A percentile compares a stretch with the other conserved stretches of the same genome.
Conservation (phyloP, 2,888 invertebrate genomes). For the Andrena praecox region DNA sequence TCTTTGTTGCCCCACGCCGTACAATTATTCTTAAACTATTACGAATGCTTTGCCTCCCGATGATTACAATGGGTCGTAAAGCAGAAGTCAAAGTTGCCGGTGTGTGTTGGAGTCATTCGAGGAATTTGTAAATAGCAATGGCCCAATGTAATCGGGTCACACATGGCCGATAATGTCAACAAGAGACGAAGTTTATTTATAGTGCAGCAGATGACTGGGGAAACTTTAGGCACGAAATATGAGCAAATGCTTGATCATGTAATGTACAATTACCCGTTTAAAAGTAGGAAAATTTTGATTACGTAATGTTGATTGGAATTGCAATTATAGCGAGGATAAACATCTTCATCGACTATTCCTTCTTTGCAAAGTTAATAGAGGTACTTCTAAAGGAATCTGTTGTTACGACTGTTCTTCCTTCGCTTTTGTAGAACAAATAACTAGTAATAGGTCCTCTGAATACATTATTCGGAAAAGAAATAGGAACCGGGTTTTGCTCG, state of each 20-base stretch:
- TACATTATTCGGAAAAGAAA: too few relatives aligned
- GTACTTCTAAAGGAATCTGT: too few relatives aligned
- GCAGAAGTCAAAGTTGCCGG: neutral
- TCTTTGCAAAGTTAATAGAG: too few relatives aligned
- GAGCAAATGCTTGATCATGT: conserved; percentile 1
- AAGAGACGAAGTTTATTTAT: conserved; percentile 26
- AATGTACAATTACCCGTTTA: conserved; percentile 1
- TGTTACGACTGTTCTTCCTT: too few relatives aligned
- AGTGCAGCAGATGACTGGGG: conserved; percentile 8
- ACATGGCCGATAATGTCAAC: conserved; percentile 38
- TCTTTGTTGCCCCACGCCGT: conserved; percentile 36
- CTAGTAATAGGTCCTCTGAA: too few relatives aligned
- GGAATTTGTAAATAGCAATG: conserved; percentile 26
- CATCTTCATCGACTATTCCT: too few relatives aligned
- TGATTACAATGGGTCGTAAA: neutral
- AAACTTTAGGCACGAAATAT: neutral
- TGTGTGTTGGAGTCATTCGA: neutral
- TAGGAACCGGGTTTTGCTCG: too few relatives aligned
- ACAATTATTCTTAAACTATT: conserved; percentile 45
- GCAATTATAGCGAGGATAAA: too few relatives aligned
- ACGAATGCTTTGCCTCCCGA: neutral
- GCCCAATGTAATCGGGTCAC: conserved; percentile 35
- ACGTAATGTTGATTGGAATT: too few relatives aligned
- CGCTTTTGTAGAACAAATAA: too few relatives aligned
- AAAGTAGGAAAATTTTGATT: too few relatives aligned